Conservation (phyloP, 2,113 vertebrate genomes). For the Myotis yumanensis region DNA sequence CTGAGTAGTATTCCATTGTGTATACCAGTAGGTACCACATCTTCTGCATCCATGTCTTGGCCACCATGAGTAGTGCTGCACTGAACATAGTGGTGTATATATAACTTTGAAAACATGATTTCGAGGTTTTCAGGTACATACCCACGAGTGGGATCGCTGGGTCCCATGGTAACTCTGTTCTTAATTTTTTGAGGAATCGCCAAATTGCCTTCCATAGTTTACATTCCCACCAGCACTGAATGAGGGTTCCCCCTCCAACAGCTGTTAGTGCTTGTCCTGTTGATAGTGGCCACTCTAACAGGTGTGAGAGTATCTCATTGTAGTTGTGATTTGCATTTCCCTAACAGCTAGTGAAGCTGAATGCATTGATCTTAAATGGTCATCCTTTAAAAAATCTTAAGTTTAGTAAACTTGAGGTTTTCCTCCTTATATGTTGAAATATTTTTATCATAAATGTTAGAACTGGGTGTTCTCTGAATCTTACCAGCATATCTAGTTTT, state of each 20-base stretch:
- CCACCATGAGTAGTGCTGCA: background rate
- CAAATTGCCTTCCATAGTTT: background rate
- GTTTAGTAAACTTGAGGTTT: background rate
- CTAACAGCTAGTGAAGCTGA: no score
- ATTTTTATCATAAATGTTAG: background rate
- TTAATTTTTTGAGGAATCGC: background rate
- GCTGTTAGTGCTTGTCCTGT: background rate
- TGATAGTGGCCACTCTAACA: background rate
- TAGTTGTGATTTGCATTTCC: no score
- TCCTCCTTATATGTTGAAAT: background rate
- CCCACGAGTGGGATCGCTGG: background rate
- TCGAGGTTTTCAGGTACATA: background rate
- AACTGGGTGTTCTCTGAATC: background rate
- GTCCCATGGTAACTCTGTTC: background rate
- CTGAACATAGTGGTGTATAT: background rate
- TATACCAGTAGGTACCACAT: background rate
- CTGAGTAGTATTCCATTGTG: background rate
- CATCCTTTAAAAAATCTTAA: background rate
- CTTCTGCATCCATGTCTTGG: background rate
- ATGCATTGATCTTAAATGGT: background rate
- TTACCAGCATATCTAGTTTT: background rate
- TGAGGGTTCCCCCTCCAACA: background rate
- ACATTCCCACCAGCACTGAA: background rate
- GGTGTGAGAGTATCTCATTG: background rate
- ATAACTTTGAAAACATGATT: background rate